Evolutionary conservation across 2,888 invertebrate genomes (phyloP).

Genomic region (Habroteleia sp.): DNA sequence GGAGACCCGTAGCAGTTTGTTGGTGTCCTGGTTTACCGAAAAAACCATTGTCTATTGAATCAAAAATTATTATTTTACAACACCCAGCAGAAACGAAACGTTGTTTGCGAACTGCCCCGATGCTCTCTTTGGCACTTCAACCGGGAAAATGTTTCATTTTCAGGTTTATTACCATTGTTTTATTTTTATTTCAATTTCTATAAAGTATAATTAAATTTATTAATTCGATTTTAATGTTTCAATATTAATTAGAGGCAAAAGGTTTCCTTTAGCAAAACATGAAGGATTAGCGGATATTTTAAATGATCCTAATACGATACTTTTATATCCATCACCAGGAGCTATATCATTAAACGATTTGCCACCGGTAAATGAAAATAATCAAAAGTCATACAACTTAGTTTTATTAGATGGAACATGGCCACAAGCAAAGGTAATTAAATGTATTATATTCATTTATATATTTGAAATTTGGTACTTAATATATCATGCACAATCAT

Average conservation of each 20-base stretch:
- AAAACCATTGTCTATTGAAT: constrained; percentile 85
- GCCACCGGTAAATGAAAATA: constrained; percentile 74
- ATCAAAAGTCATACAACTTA: constrained; percentile 86
- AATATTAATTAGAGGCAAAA: constrained; percentile 93
- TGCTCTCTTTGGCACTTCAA: constrained; percentile 89
- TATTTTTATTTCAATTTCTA: constrained; percentile 11
- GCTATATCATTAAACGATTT: constrained; percentile 86
- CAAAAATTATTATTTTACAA: constrained; percentile 90
- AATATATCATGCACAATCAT: too few relatives aligned
- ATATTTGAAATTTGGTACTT: too few relatives aligned
- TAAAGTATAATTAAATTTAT: constrained; percentile 3
- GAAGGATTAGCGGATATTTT: constrained; percentile 86
- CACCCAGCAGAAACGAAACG: constrained; percentile 97
- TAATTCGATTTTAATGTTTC: too few relatives aligned
- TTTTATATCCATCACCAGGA: constrained; percentile 90
- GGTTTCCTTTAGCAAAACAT: constrained; percentile 87
- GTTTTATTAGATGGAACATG: constrained; percentile 96
- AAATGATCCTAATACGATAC: constrained; percentile 85
- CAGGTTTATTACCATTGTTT: too few relatives aligned
- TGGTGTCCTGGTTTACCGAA: constrained; percentile 93
- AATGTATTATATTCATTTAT: too few relatives aligned
- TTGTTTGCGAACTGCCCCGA: constrained; percentile 93
- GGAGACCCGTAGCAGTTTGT: constrained; percentile 92
- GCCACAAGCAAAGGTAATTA: constrained; percentile 91
- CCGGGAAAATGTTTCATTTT: constrained; percentile 87